These are phyloP conservation scores for Brachionus calyciflorus DNA, from an alignment of 1,140 invertebrate genomes.

Conservation along the genomic window DNA sequence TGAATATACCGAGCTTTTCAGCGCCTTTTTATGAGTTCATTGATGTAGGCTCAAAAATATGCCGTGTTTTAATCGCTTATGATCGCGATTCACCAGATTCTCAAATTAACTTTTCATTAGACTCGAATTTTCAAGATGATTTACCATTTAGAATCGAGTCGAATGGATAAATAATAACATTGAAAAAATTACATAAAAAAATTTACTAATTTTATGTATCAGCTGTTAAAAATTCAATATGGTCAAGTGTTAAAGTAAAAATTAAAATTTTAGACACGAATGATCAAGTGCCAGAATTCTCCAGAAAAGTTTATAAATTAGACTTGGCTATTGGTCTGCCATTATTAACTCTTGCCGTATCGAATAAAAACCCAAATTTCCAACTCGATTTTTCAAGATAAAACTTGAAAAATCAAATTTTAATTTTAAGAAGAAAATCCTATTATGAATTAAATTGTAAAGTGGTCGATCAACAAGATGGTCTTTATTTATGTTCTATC, in stretches of 20 bases:
- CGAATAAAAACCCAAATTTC: slow-evolving; percentile 1
- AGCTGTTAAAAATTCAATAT: neutral
- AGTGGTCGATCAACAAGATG: slow-evolving; percentile 25
- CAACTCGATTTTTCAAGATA: slow-evolving; percentile 6
- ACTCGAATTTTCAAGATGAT: neutral
- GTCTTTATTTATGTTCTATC: slow-evolving; percentile 9
- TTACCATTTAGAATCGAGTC: slow-evolving; percentile 21
- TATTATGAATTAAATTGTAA: neutral
- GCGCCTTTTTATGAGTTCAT: slow-evolving; percentile 46
- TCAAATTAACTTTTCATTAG: neutral
- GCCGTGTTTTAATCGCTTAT: neutral
- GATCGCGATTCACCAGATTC: slow-evolving; percentile 1
- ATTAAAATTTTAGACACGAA: slow-evolving; percentile 32
- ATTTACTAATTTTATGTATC: slow-evolving; percentile 33
- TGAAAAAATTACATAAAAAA: neutral
- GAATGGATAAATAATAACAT: neutral
- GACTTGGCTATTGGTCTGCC: slow-evolving; percentile 6
- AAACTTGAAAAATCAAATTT: slow-evolving; percentile 32
- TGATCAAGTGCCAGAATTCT: slow-evolving; percentile 20
- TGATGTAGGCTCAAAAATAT: neutral
- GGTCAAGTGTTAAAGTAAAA: slow-evolving; percentile 34
- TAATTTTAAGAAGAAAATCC: slow-evolving; percentile 37
- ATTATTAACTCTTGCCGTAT: slow-evolving; percentile 11
- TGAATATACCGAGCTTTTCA: neutral
- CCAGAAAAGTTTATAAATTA: neutral